Evolutionary conservation across 2,888 invertebrate genomes (phyloP), one percentile per base, ranked within the genome.

Genomic region (Polydrusus cervinus): DNA sequence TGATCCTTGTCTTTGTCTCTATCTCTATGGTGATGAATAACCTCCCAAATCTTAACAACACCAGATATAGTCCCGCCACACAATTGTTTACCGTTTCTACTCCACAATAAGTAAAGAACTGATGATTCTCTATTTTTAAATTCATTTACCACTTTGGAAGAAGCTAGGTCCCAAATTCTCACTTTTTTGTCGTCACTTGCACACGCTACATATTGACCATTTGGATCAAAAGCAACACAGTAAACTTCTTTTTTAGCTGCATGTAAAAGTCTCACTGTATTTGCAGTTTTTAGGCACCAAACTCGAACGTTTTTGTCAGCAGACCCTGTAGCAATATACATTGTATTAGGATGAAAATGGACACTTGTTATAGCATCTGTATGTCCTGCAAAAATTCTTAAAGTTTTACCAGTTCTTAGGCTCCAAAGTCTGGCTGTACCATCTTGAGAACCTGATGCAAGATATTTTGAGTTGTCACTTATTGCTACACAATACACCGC

Each of bases 321-420:
- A 1, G 97, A 95, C 10, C 97, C 97, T 0, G 96, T 95, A 45
- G 96, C 97, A 79, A 97, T 85, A 86, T 98, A 97, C 81, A 93
- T 92, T 80, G 94, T 93, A 87, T 97, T 98, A 0, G 97, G 96
- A 88, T 98, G 98, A 88, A 98, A 97, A 82, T 93, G 92, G n/a
- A 95, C 90, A 84, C 93, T 92, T 85, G 96, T 95, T 20, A 98
- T 93, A 88, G 97, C 95, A 84, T 94, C 91, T 68, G 92, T 93
- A 85, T 98, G 98, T 0, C 97, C 98, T 45, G 94, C 93, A 86
- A 96, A 96, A 76, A 95, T 91, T 80, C 97, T 89, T 0, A 97
- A 88, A 9, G 95, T 95, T 85, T 93, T 94, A 38, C 94, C 93
- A 80, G 94, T 91, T 84, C 96, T 96, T 73, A 93, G 87, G 16